These are phyloP conservation scores for Fulica atra DNA, from an alignment of 2,113 vertebrate genomes.

Conservation along the genomic window DNA sequence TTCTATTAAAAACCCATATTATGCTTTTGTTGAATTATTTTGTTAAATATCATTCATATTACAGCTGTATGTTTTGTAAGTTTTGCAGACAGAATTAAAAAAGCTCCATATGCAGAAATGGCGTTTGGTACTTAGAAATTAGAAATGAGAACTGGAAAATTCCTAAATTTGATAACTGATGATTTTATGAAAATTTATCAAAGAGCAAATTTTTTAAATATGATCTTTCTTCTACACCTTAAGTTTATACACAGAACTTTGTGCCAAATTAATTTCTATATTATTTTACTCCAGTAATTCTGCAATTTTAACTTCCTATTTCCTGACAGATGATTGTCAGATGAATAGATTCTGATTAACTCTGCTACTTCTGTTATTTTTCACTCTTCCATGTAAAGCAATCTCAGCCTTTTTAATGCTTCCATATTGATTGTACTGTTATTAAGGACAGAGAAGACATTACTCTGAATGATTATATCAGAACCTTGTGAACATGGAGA, in stretches of 20 bases:
- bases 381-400: background rate
- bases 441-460: background rate
- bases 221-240: background rate
- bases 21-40: background rate
- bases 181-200: background rate
- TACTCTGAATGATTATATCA: background rate
- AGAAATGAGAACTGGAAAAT: background rate
- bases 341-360: background rate
- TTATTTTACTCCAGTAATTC: background rate
- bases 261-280: background rate
- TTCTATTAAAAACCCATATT: background rate
- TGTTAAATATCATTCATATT: background rate
- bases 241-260: background rate
- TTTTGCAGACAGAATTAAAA: background rate
- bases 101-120: background rate
- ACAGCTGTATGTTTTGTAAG: background rate
- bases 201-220: background rate
- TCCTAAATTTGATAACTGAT: background rate
- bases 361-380: background rate
- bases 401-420: background rate
- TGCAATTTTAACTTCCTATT: background rate
- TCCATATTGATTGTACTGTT: background rate
- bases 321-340: background rate
- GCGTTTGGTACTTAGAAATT: background rate
- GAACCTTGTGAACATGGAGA: background rate